Conservation (phyloP, 2,797 vertebrate genomes). For the Pseudocheirus occidentalis region DNA sequence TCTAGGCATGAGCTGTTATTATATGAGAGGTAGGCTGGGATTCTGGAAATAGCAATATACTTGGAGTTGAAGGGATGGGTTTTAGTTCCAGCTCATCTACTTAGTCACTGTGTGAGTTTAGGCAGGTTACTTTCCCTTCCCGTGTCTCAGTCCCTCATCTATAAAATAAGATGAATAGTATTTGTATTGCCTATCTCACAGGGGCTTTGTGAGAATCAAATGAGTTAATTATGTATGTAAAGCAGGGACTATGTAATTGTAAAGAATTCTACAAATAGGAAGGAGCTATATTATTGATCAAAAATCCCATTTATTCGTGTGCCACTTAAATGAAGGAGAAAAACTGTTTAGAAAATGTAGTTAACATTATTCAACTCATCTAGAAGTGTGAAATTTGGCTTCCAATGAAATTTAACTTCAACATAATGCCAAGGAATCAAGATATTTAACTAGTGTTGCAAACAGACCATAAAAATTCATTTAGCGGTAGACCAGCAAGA, state of each 20-base stretch:
- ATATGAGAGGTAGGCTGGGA: not conserved
- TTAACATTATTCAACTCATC: constrained; percentile 66
- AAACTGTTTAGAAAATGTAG: constrained; percentile 68
- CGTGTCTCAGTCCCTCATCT: not conserved
- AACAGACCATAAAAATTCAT: constrained; percentile 59
- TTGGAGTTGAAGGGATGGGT: not conserved
- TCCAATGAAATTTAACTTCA: constrained; percentile 50
- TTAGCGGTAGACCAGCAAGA: constrained; percentile 51
- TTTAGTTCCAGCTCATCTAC: not conserved
- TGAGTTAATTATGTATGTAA: constrained; percentile 5
- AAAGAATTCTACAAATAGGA: not conserved
- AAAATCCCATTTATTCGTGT: constrained; percentile 40
- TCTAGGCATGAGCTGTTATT: not conserved
- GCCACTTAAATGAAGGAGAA: constrained; percentile 37
- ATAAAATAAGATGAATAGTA: not conserved
- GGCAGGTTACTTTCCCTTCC: not conserved
- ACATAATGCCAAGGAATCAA: constrained; percentile 57
- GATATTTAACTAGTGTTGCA: constrained; percentile 57
- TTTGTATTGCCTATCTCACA: not conserved
- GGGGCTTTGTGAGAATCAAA: not conserved
- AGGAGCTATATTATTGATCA: constrained; percentile 31
- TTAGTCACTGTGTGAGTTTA: not conserved
- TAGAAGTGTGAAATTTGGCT: constrained; percentile 56
- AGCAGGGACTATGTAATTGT: not conserved
- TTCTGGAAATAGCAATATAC: not conserved